phyloP scores from a whole-genome alignment of 1,140 invertebrate species.

The Diprion similis region DNA sequence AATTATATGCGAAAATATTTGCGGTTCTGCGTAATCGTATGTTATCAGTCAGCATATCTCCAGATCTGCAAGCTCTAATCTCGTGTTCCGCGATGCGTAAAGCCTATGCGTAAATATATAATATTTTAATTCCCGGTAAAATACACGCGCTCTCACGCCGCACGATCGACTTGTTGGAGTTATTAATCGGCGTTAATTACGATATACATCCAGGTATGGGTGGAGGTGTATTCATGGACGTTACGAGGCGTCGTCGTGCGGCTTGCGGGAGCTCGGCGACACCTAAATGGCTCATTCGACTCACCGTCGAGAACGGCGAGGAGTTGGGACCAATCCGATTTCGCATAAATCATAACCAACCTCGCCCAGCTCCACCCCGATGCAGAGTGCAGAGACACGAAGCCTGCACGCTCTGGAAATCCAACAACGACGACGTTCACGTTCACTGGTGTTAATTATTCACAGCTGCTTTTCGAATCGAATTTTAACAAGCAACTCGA shows the following conservation, averaged over 20 bases:
- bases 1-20: no score
- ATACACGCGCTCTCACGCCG: not conserved
- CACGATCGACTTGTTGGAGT: not conserved
- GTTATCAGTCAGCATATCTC: not conserved
- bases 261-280: not conserved
- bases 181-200: conserved; percentile 8
- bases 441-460: no score
- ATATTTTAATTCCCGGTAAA: not conserved
- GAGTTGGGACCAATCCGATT: not conserved
- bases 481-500: no score
- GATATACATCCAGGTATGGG: not conserved
- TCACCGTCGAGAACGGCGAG: not conserved
- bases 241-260: not conserved
- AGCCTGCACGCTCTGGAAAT: no score
- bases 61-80: not conserved
- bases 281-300: not conserved
- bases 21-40: not conserved
- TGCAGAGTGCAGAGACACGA: no score
- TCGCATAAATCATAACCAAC: not conserved
- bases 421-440: no score
- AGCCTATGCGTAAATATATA: not conserved
- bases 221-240: no score
- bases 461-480: no score
- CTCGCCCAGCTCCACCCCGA: not conserved
- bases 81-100: not conserved